Base-by-base conservation (phyloP, 2,113 vertebrate species). In the Gopherus flavomarginatus region DNA sequence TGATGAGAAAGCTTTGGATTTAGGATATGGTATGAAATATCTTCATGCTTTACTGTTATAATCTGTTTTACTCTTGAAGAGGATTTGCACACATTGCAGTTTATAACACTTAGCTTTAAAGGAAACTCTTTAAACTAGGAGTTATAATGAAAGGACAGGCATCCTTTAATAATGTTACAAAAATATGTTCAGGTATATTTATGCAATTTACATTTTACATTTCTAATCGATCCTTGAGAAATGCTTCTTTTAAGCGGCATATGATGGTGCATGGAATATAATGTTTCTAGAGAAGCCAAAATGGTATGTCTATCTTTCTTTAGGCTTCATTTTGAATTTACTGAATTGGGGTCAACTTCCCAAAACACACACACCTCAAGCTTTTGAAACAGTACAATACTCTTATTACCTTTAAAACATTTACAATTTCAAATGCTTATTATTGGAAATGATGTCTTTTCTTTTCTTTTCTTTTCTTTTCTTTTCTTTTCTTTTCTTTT, bases 21-120 rank as follows among this genome's bases (percentile, higher is more conserved):
- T 8, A 47, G 59, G 91, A 19, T 90, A 92, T 22, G 59, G 83
- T 79, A 83, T 26, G 81, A 97, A 90, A 19, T 72, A 69, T 42
- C 77, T 83, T 89, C 42, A 82, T 79, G 38, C 6, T 87, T 69
- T 94, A 88, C 49, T 87, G 85, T 88, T 79, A 93, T 90, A 87
- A 83, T 47, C 49, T 81, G 2, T 19, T 90, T 95, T n/a, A 56
- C 13, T 38, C 54, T 91, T 87, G 44, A 92, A 86, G 16, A 89
- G 5, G 11, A 79, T 85, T 38, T 88, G 4, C 29, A 75, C 57
- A 80, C 52, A 38, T 5, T 56, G 57, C 72, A 92, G 10, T 8
- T 59, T 31, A 38, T 89, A 26, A 27, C 77, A 54, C 59, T 83
- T 87, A 24, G 47, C 83, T 10, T 81, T 31, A 92, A 77, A 47